These are phyloP conservation scores for Escarpia spicata DNA, from an alignment of 2,888 invertebrate genomes.

Conservation along the genomic window DNA sequence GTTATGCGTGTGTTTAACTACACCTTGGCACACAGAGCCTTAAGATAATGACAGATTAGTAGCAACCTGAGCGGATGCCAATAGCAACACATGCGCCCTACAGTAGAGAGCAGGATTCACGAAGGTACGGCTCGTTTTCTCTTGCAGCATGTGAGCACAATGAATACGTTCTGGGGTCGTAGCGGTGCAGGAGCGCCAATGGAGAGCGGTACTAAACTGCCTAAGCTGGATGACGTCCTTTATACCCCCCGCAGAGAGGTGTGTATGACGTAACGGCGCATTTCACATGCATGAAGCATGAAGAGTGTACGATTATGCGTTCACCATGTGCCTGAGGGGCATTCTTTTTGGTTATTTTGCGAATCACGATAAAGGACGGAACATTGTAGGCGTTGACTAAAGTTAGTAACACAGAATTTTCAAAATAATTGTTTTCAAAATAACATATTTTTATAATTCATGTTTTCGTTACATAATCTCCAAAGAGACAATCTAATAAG, in stretches of 20 bases:
- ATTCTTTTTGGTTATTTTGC: background rate
- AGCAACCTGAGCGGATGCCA: no score
- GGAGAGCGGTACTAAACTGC: conserved; percentile 33
- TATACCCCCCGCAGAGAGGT: conserved; percentile 35
- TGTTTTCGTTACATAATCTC: no score
- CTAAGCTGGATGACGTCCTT: conserved; percentile 31
- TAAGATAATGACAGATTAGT: no score
- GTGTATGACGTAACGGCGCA: background rate
- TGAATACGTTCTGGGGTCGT: conserved; percentile 46
- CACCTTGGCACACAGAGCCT: background rate
- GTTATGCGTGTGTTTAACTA: no score
- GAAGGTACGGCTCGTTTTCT: background rate
- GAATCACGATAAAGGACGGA: background rate
- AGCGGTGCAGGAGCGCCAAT: conserved; percentile 53
- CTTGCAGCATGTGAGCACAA: conserved; percentile 44
- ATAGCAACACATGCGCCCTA: no score
- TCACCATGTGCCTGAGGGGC: background rate
- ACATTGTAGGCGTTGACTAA: background rate
- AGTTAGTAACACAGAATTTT: background rate
- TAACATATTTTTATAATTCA: no score
- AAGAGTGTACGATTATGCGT: background rate
- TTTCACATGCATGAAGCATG: background rate
- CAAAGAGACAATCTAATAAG: no score
- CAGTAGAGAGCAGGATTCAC: no score
- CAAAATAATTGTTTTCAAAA: no score